phyloP scores from a whole-genome alignment of 2,113 vertebrate species.

The Proteles cristata region DNA sequence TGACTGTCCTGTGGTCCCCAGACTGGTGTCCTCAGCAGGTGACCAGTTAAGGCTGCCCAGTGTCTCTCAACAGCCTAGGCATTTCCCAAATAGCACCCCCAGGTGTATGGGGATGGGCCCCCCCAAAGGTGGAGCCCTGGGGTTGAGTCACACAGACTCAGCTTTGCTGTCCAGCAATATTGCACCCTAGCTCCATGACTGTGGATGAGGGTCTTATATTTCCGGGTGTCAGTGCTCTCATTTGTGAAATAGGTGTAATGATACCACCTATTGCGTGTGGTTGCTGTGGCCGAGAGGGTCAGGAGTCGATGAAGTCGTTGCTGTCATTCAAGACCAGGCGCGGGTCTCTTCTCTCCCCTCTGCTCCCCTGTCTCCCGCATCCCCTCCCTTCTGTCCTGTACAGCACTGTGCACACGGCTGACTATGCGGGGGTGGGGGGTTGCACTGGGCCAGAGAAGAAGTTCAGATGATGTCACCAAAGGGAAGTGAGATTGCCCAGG shows the following conservation, averaged over 20 bases:
- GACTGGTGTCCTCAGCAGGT: not conserved
- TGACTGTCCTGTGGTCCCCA: not conserved
- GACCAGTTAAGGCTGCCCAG: not conserved
- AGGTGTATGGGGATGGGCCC: no score
- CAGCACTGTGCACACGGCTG: not conserved
- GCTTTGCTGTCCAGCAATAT: not conserved
- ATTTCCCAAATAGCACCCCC: not conserved
- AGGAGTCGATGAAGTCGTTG: not conserved
- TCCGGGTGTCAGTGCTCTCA: not conserved
- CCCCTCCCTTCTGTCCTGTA: not conserved
- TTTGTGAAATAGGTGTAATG: not conserved
- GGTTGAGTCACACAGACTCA: not conserved
- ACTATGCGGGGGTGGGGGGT: not conserved
- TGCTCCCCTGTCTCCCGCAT: not conserved
- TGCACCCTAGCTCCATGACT: not conserved
- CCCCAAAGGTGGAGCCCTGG: not conserved
- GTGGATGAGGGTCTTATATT: not conserved
- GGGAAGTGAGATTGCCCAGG: conserved; percentile 58
- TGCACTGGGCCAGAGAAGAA: not conserved
- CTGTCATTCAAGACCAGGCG: not conserved
- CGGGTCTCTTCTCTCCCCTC: not conserved
- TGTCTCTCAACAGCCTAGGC: not conserved
- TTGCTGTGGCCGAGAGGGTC: not conserved
- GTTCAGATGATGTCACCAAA: conserved; percentile 9
- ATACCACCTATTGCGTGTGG: not conserved